These are phyloP conservation scores for Chloroceryle aenea DNA, from an alignment of 2,113 vertebrate species.

Conservation along the genomic window DNA sequence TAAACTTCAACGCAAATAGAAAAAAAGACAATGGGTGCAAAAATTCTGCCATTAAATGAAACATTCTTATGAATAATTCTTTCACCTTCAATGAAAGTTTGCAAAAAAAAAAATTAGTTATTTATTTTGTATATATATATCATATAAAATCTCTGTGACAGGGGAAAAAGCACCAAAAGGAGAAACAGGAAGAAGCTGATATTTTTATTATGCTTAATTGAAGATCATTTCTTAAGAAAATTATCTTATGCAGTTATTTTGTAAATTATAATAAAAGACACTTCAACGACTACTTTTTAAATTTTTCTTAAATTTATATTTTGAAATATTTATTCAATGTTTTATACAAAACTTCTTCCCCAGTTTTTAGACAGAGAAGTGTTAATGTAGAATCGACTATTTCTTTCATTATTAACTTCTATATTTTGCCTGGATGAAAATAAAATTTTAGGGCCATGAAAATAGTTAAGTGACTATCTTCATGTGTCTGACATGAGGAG, in stretches of 20 bases:
- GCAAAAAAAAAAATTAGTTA: background rate
- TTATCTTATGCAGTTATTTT: background rate
- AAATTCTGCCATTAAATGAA: background rate
- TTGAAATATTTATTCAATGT: background rate
- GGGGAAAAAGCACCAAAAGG: background rate
- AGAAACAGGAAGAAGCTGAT: background rate
- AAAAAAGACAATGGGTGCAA: background rate
- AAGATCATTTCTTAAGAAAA: background rate
- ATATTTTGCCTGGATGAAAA: background rate
- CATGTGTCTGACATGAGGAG: rapidly evolving
- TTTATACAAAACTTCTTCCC: background rate
- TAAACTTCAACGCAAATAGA: background rate
- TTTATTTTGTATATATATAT: background rate
- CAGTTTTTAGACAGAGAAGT: background rate
- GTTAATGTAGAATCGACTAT: background rate
- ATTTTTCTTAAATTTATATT: background rate
- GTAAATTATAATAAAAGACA: background rate
- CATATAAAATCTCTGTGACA: background rate
- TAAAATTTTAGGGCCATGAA: background rate
- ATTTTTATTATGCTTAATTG: background rate
- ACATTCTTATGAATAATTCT: background rate
- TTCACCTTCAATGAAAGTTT: background rate
- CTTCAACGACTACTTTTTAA: background rate
- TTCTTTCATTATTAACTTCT: background rate
- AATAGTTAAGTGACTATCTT: background rate